Percentiles rank a stretch among this genome's conserved stretches.
phyloP scores from a whole-genome alignment of 2,113 vertebrate species.

The Channa maculata region DNA sequence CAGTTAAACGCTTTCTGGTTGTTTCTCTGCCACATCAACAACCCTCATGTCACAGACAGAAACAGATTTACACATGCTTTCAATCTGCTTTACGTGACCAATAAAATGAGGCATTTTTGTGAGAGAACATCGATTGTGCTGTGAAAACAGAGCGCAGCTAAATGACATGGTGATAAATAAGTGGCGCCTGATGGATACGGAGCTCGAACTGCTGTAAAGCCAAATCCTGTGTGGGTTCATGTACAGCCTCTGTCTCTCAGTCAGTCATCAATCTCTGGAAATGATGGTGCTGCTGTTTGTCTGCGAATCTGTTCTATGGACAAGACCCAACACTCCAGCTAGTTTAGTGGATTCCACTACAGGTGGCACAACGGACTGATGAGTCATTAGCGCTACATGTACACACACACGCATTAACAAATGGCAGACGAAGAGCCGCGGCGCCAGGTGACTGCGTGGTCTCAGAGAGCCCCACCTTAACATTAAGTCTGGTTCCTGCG shows the following conservation, averaged over 20 bases:
- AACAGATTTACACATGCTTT: too few relatives aligned
- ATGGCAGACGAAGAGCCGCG: constrained; percentile 14
- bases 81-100: too few relatives aligned
- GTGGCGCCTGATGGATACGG: background rate
- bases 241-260: constrained; percentile 1
- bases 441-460: constrained; percentile 45
- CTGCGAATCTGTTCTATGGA: background rate
- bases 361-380: constrained; percentile 32
- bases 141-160: background rate
- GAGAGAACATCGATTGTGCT: background rate
- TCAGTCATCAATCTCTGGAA: constrained; percentile 19
- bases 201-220: background rate
- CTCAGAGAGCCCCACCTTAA: constrained; percentile 40
- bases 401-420: constrained; percentile 28
- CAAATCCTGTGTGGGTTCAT: constrained; percentile 29
- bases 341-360: constrained; percentile 36
- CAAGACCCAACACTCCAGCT: constrained; percentile 11
- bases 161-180: background rate
- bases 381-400: constrained; percentile 37
- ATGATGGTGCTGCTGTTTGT: background rate
- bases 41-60: too few relatives aligned
- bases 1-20: too few relatives aligned
- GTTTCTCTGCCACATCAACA: too few relatives aligned
- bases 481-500: constrained; percentile 31
- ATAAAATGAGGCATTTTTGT: too few relatives aligned